Evolutionary conservation across 92 coral and sea anemone species (phyloP), one percentile per base, ranked within the genome.

Genomic region (Parazoanthus swiftii): DNA sequence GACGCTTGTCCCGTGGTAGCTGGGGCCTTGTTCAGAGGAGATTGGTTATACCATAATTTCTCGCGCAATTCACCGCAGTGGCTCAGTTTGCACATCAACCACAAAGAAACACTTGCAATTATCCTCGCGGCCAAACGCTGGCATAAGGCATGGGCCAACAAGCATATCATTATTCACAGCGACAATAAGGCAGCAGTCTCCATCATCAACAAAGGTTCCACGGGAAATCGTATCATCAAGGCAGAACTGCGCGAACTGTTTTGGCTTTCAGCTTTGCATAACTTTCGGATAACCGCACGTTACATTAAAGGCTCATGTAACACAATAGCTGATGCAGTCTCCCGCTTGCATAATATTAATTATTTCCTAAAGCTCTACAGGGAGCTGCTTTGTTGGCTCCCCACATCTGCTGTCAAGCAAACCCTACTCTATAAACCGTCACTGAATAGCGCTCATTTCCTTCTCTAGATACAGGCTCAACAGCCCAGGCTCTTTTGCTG

Each of bases 201-300:
- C 0, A 91, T 91, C 14, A 88, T 91, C 54, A 91, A 91, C 89
- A 91, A 91, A 36, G 93, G 91, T 38, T 74, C 91, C 14, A 89
- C 93, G 8, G 89, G 82, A 9, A 88, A 85, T 80, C 14, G n/a
- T 18, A 23, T 85, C 15, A 79, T 89, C 33, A 88, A 89, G 93
- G 82, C 68, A 23, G 93, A 89, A 48, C 39, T 91, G 20, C 93
- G 93, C 33, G 81, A 59, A 58, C 74, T 91, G 48, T 88, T 91
- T 79, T 91, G 93, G 93, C 88, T 66, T 10, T 91, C 82, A 26
- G 90, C 90, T 39, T 39, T 39, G 42, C 0, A 39, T 39, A 39
- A 39, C 4, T 39, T 39, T 39, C 42, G 42, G 42, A 39, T 39
- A 2, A 39, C 42, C 42, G 42, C 33, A 29, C 33, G 33, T 29